These are phyloP conservation scores for Chaetogeoica ovagalla DNA, from an alignment of 2,888 invertebrate species.

Conservation along the genomic window DNA sequence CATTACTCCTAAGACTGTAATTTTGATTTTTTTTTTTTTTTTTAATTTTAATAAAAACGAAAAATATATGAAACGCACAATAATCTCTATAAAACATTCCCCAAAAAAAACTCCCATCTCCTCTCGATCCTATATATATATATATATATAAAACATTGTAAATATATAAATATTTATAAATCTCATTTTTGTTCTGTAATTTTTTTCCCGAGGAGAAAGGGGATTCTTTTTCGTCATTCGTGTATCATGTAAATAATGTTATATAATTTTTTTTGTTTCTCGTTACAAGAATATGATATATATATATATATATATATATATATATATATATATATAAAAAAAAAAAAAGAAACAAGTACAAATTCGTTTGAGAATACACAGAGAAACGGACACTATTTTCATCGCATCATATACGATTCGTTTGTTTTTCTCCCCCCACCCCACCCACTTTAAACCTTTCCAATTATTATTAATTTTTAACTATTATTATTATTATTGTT, in stretches of 20 bases:
- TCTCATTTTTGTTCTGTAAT: not conserved
- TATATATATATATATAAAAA: too few relatives aligned
- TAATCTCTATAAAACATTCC: conserved; percentile 40
- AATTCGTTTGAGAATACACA: conserved; percentile 26
- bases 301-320: too few relatives aligned
- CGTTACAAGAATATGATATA: not conserved
- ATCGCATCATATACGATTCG: not conserved
- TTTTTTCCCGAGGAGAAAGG: too few relatives aligned
- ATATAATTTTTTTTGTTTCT: conserved; percentile 17
- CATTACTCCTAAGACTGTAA: too few relatives aligned
- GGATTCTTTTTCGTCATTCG: not conserved
- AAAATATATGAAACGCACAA: not conserved
- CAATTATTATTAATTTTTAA: conserved; percentile 3
- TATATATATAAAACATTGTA: too few relatives aligned
- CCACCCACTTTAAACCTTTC: too few relatives aligned
- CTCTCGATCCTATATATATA: not conserved
- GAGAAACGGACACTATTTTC: not conserved
- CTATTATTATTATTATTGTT: conserved; percentile 36
- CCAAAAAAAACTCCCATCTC: not conserved
- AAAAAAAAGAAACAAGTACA: conserved; percentile 33
- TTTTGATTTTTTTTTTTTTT: too few relatives aligned
- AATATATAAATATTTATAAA: not conserved
- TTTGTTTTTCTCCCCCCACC: not conserved
- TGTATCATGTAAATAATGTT: not conserved
- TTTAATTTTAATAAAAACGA: too few relatives aligned